phyloP scores from a whole-genome alignment of 2,113 vertebrate species.

The Apeltes quadracus region DNA sequence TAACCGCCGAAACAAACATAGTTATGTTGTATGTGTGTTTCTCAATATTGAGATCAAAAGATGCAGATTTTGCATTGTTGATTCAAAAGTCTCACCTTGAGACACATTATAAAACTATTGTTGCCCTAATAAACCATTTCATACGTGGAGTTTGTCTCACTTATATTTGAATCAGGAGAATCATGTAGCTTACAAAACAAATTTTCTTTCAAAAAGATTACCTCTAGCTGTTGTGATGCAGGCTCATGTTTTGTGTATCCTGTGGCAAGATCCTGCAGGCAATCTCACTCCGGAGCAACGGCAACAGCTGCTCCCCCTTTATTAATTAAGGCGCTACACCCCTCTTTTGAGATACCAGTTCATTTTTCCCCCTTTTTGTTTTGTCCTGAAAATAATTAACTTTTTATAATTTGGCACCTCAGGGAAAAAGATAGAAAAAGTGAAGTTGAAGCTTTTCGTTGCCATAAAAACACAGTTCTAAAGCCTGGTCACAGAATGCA shows the following conservation, averaged over 20 bases:
- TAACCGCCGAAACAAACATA: background rate
- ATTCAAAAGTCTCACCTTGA: background rate
- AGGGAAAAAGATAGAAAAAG: background rate
- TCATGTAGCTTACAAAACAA: background rate
- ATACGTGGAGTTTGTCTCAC: constrained; percentile 1
- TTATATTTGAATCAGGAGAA: background rate
- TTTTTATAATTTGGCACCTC: background rate
- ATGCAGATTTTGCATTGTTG: background rate
- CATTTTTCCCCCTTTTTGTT: constrained; percentile 11
- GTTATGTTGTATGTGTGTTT: constrained; percentile 9
- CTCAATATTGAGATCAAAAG: background rate
- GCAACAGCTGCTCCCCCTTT: constrained; percentile 55
- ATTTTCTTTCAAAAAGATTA: constrained; percentile 4
- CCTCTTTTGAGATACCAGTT: constrained; percentile 7
- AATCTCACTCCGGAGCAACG: constrained; percentile 10
- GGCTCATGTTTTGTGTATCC: constrained; percentile 29
- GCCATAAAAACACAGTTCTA: background rate
- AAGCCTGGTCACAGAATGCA: background rate
- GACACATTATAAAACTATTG: background rate
- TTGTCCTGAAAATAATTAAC: background rate
- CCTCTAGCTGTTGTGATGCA: constrained; percentile 33
- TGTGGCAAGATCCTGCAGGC: constrained; percentile 46
- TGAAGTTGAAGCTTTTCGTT: background rate
- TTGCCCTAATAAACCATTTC: background rate
- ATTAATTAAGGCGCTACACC: constrained; percentile 54